These are phyloP conservation scores for Vesta saturnalis DNA, from an alignment of 2,888 invertebrate genomes.

Conservation along the genomic window DNA sequence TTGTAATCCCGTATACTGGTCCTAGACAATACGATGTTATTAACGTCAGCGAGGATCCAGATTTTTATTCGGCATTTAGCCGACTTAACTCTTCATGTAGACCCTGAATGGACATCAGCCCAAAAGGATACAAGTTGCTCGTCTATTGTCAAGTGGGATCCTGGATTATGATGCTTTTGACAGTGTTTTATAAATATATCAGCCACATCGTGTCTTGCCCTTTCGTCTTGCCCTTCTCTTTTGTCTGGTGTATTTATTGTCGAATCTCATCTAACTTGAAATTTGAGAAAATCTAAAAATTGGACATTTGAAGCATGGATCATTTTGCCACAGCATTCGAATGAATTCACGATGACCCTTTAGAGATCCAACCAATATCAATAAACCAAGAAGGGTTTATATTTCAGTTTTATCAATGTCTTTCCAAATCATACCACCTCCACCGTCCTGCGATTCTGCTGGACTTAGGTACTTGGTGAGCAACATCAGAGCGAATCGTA, in stretches of 20 bases:
- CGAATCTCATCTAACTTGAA: not conserved
- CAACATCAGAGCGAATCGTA: too few relatives aligned
- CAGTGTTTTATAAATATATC: not conserved
- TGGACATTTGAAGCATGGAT: not conserved
- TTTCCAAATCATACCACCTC: too few relatives aligned
- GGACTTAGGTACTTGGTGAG: too few relatives aligned
- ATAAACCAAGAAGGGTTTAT: too few relatives aligned
- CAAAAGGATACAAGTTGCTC: not conserved
- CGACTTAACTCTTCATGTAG: too few relatives aligned
- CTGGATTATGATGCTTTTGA: not conserved
- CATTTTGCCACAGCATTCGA: slow-evolving; percentile 3
- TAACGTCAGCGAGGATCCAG: not conserved
- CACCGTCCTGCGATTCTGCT: too few relatives aligned
- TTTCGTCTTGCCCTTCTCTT: too few relatives aligned
- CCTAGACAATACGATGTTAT: not conserved
- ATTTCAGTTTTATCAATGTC: too few relatives aligned
- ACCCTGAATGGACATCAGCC: not conserved
- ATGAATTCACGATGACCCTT: not conserved
- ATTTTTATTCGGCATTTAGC: not conserved
- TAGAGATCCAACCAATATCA: too few relatives aligned
- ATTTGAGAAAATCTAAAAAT: slow-evolving; percentile 5
- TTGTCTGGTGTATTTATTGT: too few relatives aligned
- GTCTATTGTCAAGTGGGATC: not conserved
- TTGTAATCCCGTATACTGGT: not conserved
- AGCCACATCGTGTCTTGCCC: not conserved